Percentiles rank a stretch among this genome's conserved stretches.
Evolutionary conservation across 2,797 vertebrate genomes (phyloP).

Genomic region (Threskiornis aethiopicus): DNA sequence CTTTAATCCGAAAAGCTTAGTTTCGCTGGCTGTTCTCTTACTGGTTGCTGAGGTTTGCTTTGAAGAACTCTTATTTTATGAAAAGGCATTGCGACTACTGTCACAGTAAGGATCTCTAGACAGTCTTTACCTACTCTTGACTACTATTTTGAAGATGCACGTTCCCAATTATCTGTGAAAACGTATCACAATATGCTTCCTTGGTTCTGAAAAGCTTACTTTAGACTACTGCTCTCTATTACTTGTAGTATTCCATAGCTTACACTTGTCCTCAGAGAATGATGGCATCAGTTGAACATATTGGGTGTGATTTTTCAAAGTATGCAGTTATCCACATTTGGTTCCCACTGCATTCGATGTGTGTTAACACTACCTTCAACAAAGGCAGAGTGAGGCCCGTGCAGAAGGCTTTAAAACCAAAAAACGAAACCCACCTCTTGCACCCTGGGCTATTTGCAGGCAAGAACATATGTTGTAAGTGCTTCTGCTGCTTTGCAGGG

Average conservation of each 20-base stretch:
- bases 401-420: neutral
- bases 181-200: conserved; percentile 18
- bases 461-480: conserved; percentile 20
- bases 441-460: conserved; percentile 25
- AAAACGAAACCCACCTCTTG: conserved; percentile 15
- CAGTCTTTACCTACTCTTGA: neutral
- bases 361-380: conserved; percentile 48
- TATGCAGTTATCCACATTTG: conserved; percentile 16
- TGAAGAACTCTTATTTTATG: conserved; percentile 24
- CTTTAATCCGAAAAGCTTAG: neutral
- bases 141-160: conserved; percentile 6
- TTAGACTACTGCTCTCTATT: conserved; percentile 32
- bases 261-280: conserved; percentile 31
- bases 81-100: conserved; percentile 1
- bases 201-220: conserved; percentile 27
- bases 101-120: neutral
- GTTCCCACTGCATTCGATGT: neutral
- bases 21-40: neutral
- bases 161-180: neutral
- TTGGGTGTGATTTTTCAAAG: conserved; percentile 53
- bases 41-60: neutral
- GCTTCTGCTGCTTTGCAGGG: neutral
- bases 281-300: conserved; percentile 42
- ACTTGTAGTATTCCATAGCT: conserved; percentile 36
- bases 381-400: conserved; percentile 29